Conservation (phyloP, 2,888 invertebrate species). For the Acleris holmiana region DNA sequence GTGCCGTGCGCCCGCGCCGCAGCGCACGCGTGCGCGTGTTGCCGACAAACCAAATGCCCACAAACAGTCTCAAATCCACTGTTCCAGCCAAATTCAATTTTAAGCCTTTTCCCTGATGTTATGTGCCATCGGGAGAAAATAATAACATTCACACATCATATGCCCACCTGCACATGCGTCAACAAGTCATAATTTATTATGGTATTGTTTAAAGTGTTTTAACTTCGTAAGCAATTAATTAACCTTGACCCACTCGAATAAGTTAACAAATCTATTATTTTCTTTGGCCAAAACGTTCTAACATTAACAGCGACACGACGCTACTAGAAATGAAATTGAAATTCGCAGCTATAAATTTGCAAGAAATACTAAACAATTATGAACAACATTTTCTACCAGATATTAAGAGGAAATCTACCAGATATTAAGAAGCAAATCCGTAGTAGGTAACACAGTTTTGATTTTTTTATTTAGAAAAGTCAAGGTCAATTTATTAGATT, state of each 20-base stretch:
- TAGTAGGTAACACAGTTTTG: no score
- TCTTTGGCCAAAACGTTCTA: no score
- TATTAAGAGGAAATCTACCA: no score
- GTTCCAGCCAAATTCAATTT: constrained; percentile 73
- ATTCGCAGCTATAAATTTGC: no score
- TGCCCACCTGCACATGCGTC: not conserved
- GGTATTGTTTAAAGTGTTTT: not conserved
- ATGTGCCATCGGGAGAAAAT: constrained; percentile 46
- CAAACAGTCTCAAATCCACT: constrained; percentile 72
- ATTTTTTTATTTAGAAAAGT: not conserved
- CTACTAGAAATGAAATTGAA: no score
- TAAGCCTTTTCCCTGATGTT: constrained; percentile 58
- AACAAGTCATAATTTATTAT: not conserved
- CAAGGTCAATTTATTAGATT: not conserved
- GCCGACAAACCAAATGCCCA: constrained; percentile 76
- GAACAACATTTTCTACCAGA: no score
- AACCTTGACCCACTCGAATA: no score
- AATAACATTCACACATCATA: constrained; percentile 46
- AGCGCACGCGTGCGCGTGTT: constrained; percentile 51
- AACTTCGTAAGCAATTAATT: not conserved
- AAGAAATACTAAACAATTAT: no score
- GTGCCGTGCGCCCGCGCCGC: no score
- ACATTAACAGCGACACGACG: no score
- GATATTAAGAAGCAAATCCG: no score
- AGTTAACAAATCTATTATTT: no score